These are phyloP conservation scores for Tetramorium bicarinatum DNA, from an alignment of 2,888 invertebrate species.

Conservation along the genomic window DNA sequence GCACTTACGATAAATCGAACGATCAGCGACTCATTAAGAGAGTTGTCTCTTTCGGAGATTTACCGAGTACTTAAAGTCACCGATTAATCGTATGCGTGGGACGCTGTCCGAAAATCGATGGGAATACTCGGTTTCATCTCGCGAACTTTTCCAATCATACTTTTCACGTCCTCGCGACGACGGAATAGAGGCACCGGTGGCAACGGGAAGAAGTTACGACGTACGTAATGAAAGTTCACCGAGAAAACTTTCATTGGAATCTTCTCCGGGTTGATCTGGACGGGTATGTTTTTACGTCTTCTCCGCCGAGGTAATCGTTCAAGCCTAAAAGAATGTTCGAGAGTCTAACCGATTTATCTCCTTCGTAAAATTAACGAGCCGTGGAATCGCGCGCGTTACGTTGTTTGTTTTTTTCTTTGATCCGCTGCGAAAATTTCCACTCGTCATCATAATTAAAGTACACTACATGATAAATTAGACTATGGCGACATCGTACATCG, in stretches of 20 bases:
- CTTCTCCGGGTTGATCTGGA: conserved; percentile 63
- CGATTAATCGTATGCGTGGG: conserved; percentile 68
- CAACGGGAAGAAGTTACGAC: conserved; percentile 54
- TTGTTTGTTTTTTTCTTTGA: not conserved
- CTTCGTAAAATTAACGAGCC: conserved; percentile 3
- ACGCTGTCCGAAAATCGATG: conserved; percentile 66
- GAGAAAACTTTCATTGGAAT: conserved; percentile 73
- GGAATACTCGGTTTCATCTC: conserved; percentile 65
- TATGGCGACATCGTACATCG: not conserved
- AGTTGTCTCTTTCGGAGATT: conserved; percentile 40
- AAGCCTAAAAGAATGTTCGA: conserved; percentile 37
- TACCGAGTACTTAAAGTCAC: conserved; percentile 42
- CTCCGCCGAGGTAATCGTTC: conserved; percentile 29
- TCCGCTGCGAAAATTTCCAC: not conserved
- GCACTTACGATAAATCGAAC: conserved; percentile 37
- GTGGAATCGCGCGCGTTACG: conserved; percentile 15
- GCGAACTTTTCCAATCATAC: conserved; percentile 83
- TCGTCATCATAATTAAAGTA: conserved; percentile 6
- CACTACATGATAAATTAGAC: not conserved
- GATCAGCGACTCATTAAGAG: conserved; percentile 35
- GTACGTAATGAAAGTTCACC: conserved; percentile 80
- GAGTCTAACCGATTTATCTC: conserved; percentile 12
- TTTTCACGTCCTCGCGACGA: conserved; percentile 64
- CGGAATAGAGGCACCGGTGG: conserved; percentile 48
- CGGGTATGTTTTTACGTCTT: conserved; percentile 63